These are phyloP conservation scores for Drosophila funebris DNA, from an alignment of 1,140 invertebrate species.

Conservation along the genomic window DNA sequence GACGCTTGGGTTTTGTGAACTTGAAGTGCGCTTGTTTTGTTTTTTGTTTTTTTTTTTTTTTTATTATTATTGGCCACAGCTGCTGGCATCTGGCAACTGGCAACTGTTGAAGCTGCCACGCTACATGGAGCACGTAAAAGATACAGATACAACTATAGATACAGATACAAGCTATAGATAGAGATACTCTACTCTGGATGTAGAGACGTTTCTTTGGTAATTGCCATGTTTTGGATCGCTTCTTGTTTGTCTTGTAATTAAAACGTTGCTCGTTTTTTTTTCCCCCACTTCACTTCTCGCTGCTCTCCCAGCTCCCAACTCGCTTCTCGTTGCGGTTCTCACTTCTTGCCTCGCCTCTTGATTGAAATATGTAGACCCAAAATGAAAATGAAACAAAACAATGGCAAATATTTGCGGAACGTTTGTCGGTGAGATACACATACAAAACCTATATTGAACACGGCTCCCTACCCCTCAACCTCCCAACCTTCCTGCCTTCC, in stretches of 20 bases:
- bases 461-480: neutral
- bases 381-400: constrained; percentile 45
- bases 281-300: neutral
- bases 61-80: constrained; percentile 32
- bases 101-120: constrained; percentile 38
- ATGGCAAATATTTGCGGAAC: constrained; percentile 77
- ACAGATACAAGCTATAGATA: constrained; percentile 20
- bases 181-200: constrained; percentile 1
- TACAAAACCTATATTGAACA: constrained; percentile 20
- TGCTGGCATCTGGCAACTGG: neutral
- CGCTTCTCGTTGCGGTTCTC: constrained; percentile 1
- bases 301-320: neutral
- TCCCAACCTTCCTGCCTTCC: neutral
- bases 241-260: constrained; percentile 60
- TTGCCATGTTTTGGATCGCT: constrained; percentile 60
- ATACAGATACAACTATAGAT: constrained; percentile 51
- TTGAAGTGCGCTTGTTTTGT: constrained; percentile 51
- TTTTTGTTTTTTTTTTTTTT: constrained; percentile 4
- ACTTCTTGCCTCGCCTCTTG: constrained; percentile 31
- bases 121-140: constrained; percentile 70
- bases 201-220: constrained; percentile 37
- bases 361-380: constrained; percentile 66
- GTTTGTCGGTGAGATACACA: constrained; percentile 36
- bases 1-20: constrained; percentile 59
- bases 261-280: constrained; percentile 43